Evolutionary conservation across 2,113 vertebrate genomes (phyloP), one percentile per base, ranked within the genome.

Genomic region (Chauna torquata): DNA sequence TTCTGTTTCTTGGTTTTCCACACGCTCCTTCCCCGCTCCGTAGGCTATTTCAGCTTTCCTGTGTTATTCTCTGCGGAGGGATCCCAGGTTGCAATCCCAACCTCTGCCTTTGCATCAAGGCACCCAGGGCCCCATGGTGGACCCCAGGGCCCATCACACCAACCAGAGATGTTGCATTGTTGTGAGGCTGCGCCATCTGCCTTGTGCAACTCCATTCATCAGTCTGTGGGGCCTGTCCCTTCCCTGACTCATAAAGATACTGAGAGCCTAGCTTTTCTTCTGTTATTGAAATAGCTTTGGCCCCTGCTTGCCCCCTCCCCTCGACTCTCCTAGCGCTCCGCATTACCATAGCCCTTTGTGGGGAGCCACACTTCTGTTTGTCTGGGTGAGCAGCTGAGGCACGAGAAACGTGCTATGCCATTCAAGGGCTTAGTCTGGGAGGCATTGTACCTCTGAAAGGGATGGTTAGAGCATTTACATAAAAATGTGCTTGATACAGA

Each of bases 401-500:
- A 96, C 47, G 38, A 94, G 95, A 95, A 96, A 96, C 87, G 96
- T 86, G 95, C 79, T 6, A 18, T 72, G 82, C 94, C 90, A 94
- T 96, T 97, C 93, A 96, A 47, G 77, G 91, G 86, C 94, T 96
- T 90, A 76, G 94, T 79, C 82, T 80, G 82, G 76, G 36, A 59
- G 78, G 72, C 95, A 85, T 97, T 97, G 96, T 97, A 79, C 75
- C 85, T 70, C 87, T 97, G 96, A 97, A 97, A 97, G 95, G 92
- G 96, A 96, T 94, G 95, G 79, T 95, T 76, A 45, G 64, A 28
- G 22, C 89, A 97, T 97, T 97, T 97, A 55, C 97, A 97, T 97
- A 75, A 96, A 97, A 97, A 97, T 97, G 96, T 96, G 96, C 95
- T 94, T 71, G 92, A 94, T 71, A 95, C 79, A 97, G 97, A 96